These are phyloP conservation scores for Rhadina sibilatrix DNA, from an alignment of 2,113 vertebrate genomes.

Conservation along the genomic window DNA sequence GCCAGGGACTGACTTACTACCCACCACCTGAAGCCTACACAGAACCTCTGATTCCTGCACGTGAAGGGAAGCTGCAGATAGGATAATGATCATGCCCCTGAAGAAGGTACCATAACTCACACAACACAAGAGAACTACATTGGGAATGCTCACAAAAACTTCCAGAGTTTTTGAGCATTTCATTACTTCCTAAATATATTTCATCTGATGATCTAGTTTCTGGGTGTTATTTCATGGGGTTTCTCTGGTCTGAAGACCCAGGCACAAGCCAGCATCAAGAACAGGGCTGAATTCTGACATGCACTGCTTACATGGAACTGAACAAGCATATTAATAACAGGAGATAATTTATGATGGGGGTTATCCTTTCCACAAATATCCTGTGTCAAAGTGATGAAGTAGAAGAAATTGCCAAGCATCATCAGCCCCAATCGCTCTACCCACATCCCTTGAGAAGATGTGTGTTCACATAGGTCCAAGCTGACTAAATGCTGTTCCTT, in stretches of 20 bases:
- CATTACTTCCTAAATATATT: neutral
- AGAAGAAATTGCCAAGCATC: neutral
- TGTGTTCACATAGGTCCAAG: rapidly evolving
- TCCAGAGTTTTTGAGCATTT: neutral
- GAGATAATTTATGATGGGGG: neutral
- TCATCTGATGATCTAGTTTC: neutral
- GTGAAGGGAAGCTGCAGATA: neutral
- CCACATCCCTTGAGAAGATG: neutral
- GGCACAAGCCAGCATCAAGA: neutral
- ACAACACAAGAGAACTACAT: neutral
- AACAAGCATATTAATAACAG: neutral
- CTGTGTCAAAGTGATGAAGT: neutral
- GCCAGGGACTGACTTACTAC: neutral
- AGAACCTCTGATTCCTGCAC: neutral
- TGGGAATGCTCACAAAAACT: neutral
- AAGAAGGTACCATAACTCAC: neutral
- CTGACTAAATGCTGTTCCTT: neutral
- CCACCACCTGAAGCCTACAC: neutral
- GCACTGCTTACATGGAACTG: neutral
- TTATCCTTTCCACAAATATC: neutral
- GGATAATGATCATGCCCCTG: neutral
- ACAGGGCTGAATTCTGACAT: neutral
- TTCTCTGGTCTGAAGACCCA: neutral
- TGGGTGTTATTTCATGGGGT: neutral
- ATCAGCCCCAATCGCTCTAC: neutral